phyloP scores from a whole-genome alignment of 2,888 invertebrate genomes.

The Schrankia costaestrigalis region DNA sequence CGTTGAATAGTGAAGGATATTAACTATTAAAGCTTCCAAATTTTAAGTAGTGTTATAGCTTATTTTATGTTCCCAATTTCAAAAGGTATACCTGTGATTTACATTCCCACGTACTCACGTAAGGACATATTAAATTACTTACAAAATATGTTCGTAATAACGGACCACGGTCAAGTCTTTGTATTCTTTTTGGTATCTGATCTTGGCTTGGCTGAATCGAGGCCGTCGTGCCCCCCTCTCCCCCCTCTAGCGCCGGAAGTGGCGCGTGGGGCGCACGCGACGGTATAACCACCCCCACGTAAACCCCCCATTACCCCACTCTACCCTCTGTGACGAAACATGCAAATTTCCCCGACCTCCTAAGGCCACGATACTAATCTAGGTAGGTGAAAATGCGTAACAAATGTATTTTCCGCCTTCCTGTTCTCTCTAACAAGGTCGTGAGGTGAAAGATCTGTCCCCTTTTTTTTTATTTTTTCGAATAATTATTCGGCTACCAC shows the following conservation, averaged over 20 bases:
- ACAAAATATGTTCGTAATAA: conserved; percentile 17
- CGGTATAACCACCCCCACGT: conserved; percentile 24
- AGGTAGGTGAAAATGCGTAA: conserved; percentile 54
- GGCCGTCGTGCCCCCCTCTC: conserved; percentile 37
- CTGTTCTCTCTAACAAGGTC: conserved; percentile 52
- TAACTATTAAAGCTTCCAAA: too few species aligned
- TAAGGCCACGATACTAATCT: conserved; percentile 49
- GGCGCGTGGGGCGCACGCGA: conserved; percentile 66
- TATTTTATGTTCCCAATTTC: too few species aligned
- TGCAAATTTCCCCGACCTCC: conserved; percentile 64
- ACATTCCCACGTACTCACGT: conserved; percentile 10
- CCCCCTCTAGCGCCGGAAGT: conserved; percentile 62
- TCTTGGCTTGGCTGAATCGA: conserved; percentile 62
- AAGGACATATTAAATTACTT: conserved; percentile 9
- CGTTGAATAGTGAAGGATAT: too few species aligned
- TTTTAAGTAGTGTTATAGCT: too few species aligned
- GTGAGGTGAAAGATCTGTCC: conserved; percentile 38
- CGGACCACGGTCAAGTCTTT: conserved; percentile 47
- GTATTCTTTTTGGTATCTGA: conserved; percentile 59
- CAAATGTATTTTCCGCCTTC: conserved; percentile 44
- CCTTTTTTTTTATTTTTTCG: conserved; percentile 12
- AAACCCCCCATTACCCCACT: conserved; percentile 9
- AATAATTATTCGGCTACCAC: conserved; percentile 15
- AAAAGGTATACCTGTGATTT: too few species aligned
- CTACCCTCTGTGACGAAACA: conserved; percentile 60